Conservation (phyloP, 2,797 vertebrate species). For the Falco rusticolus region DNA sequence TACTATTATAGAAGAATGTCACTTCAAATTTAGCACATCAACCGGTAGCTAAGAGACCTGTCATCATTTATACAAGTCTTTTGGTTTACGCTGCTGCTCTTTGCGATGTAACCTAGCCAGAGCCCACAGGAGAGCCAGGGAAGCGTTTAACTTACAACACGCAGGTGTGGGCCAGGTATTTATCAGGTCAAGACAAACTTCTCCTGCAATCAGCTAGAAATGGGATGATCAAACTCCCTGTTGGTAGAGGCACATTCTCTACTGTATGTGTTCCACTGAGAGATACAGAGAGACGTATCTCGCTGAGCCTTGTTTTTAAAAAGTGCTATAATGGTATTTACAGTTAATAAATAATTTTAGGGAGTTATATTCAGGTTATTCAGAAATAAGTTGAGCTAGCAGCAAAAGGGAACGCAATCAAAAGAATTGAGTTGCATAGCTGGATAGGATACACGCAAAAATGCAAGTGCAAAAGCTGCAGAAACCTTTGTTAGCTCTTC, state of each 20-base stretch:
- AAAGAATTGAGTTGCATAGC: not conserved
- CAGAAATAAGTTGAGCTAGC: not conserved
- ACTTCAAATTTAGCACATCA: constrained; percentile 2
- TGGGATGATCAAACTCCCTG: not conserved
- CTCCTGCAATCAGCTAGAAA: accelerated
- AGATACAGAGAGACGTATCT: not conserved
- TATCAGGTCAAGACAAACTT: not conserved
- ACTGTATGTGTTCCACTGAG: accelerated
- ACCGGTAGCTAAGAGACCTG: not conserved
- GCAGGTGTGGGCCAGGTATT: not conserved
- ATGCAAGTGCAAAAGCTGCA: not conserved
- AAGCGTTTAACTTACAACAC: not conserved
- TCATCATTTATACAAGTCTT: not conserved
- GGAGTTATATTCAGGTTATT: not conserved
- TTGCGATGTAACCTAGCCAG: not conserved
- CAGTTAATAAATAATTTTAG: not conserved
- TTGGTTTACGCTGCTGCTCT: not conserved
- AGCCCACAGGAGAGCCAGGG: not conserved
- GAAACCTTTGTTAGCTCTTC: not conserved
- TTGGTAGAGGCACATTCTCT: not conserved
- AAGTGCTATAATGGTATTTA: accelerated
- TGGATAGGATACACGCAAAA: not conserved
- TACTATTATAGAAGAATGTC: not conserved
- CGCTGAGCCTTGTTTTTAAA: not conserved
- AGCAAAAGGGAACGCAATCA: not conserved